phyloP scores from a whole-genome alignment of 2,888 invertebrate genomes.

The Branchellion lobata region DNA sequence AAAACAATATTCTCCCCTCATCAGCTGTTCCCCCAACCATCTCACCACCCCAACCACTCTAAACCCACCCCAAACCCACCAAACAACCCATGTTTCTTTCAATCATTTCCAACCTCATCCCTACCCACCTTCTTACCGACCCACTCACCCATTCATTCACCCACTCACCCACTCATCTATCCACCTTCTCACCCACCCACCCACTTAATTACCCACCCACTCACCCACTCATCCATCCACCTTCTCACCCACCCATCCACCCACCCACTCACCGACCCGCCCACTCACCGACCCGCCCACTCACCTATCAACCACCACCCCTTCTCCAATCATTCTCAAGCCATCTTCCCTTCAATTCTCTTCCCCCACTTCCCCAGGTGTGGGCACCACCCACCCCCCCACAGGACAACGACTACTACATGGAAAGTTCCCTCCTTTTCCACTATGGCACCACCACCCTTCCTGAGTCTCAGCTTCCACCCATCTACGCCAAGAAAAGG shows the following conservation, averaged over 20 bases:
- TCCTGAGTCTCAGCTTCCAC: constrained; percentile 77
- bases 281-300: not conserved
- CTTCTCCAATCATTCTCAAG: too few relatives aligned
- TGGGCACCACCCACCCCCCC: constrained; percentile 96
- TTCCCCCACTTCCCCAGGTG: constrained; percentile 68
- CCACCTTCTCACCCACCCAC: too few relatives aligned
- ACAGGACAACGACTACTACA: constrained; percentile 86
- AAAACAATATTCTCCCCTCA: too few relatives aligned
- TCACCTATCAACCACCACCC: not conserved
- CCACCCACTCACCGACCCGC: not conserved
- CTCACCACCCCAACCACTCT: too few relatives aligned
- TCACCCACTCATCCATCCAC: not conserved
- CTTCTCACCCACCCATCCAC: not conserved
- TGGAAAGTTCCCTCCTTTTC: constrained; percentile 80
- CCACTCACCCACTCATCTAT: too few relatives aligned
- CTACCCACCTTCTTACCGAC: too few relatives aligned
- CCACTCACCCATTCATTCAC: too few relatives aligned
- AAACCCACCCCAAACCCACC: too few relatives aligned
- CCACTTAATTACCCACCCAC: too few relatives aligned
- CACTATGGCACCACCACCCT: constrained; percentile 77
- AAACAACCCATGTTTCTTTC: too few relatives aligned
- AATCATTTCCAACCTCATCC: too few relatives aligned
- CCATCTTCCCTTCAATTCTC: not conserved
- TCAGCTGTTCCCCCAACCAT: too few relatives aligned
- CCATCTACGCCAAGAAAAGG: constrained; percentile 75